phyloP scores from a whole-genome alignment of 2,797 vertebrate genomes.

The Ibycter americanus region DNA sequence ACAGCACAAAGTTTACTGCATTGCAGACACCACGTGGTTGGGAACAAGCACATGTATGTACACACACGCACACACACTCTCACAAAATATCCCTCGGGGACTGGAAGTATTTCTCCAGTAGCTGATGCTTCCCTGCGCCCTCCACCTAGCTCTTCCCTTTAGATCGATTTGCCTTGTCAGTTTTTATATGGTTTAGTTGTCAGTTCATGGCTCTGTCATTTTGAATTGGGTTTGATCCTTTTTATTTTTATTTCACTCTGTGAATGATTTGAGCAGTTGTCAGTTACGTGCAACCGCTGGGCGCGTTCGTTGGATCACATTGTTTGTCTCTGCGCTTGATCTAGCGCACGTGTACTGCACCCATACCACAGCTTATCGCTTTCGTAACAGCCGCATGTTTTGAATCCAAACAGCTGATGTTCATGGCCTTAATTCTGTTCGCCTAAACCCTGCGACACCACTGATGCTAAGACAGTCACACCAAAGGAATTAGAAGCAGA shows the following conservation, averaged over 20 bases:
- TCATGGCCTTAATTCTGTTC: not conserved
- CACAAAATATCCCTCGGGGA: not conserved
- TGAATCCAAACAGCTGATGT: fast-evolving
- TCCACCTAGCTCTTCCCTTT: not conserved
- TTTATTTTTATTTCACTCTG: not conserved
- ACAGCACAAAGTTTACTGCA: slow-evolving; percentile 60
- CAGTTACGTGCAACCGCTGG: not conserved
- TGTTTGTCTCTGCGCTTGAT: not conserved
- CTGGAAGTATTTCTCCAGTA: not conserved
- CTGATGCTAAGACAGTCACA: fast-evolving
- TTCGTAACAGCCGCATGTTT: not conserved
- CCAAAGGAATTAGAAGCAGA: not conserved
- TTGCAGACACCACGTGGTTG: slow-evolving; percentile 37
- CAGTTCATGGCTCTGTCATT: not conserved
- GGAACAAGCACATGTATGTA: not conserved
- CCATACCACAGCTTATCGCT: fast-evolving
- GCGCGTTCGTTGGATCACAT: fast-evolving
- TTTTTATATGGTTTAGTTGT: not conserved
- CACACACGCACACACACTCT: fast-evolving
- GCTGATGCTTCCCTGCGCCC: not conserved
- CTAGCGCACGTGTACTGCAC: fast-evolving
- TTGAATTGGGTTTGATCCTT: not conserved
- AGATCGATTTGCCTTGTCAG: not conserved
- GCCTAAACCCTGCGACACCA: fast-evolving
- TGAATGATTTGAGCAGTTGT: not conserved